These are phyloP conservation scores for Andrena hattorfiana DNA, from an alignment of 2,888 invertebrate species.

Conservation along the genomic window DNA sequence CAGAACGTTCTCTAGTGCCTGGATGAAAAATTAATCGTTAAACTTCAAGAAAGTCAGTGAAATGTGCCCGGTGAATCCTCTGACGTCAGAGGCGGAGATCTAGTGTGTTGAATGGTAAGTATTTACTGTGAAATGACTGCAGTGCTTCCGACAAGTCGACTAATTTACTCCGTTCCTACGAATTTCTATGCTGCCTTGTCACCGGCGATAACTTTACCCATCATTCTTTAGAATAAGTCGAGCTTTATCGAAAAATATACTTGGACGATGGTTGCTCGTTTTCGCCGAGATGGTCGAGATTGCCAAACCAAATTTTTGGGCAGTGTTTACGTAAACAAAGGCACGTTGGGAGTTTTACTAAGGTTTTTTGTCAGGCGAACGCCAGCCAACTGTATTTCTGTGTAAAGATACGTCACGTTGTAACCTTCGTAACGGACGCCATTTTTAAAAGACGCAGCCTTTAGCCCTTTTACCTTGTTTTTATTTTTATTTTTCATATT, in stretches of 20 bases:
- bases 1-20: slow-evolving; percentile 1
- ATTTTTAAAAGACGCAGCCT: slow-evolving; percentile 53
- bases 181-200: background rate
- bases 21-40: background rate
- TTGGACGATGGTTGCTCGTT: slow-evolving; percentile 37
- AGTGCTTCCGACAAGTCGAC: background rate
- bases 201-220: background rate
- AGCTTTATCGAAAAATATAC: slow-evolving; percentile 34
- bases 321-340: background rate
- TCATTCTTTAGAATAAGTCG: background rate
- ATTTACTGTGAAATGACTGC: slow-evolving; percentile 28
- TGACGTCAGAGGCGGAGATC: slow-evolving; percentile 58
- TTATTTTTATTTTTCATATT: slow-evolving; percentile 34
- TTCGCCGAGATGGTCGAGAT: background rate
- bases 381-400: background rate
- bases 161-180: background rate
- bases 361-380: no score
- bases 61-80: slow-evolving; percentile 56
- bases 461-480: slow-evolving; percentile 20
- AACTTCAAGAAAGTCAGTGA: slow-evolving; percentile 27
- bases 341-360: background rate
- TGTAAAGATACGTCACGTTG: background rate
- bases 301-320: background rate
- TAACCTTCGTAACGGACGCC: slow-evolving; percentile 49
- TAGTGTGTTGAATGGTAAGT: slow-evolving; percentile 72